phyloP scores from a whole-genome alignment of 2,113 vertebrate genomes.

The Excalfactoria chinensis region DNA sequence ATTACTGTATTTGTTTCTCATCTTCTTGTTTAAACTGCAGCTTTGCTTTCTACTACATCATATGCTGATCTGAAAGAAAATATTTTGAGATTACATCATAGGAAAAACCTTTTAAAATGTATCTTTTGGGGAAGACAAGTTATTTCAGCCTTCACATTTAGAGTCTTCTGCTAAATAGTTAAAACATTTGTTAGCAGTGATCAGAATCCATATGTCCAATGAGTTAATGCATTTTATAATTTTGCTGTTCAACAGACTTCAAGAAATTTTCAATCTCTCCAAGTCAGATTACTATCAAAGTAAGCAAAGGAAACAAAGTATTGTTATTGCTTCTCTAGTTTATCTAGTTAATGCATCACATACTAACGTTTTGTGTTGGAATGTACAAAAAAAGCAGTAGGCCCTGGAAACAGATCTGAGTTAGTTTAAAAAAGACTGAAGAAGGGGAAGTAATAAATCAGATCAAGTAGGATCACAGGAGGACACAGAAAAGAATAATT shows the following conservation, averaged over 20 bases:
- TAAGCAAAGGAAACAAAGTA: background rate
- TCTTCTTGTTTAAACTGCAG: background rate
- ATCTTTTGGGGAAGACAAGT: background rate
- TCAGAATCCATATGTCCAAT: background rate
- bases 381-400: slow-evolving; percentile 1
- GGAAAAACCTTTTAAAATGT: background rate
- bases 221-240: background rate
- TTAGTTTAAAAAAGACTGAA: background rate
- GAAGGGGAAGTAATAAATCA: slow-evolving; percentile 17
- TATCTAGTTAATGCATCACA: background rate
- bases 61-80: background rate
- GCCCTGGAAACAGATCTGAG: background rate
- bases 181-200: background rate
- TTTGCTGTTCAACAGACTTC: background rate
- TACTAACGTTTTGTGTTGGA: background rate
- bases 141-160: background rate
- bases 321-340: background rate
- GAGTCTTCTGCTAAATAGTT: background rate
- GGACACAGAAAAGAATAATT: background rate
- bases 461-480: background rate
- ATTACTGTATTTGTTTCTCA: background rate
- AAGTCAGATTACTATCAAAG: background rate
- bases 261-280: background rate
- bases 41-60: background rate
- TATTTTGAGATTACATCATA: background rate